These are phyloP conservation scores for Rutilus rutilus DNA, from an alignment of 2,113 vertebrate genomes.

Conservation along the genomic window DNA sequence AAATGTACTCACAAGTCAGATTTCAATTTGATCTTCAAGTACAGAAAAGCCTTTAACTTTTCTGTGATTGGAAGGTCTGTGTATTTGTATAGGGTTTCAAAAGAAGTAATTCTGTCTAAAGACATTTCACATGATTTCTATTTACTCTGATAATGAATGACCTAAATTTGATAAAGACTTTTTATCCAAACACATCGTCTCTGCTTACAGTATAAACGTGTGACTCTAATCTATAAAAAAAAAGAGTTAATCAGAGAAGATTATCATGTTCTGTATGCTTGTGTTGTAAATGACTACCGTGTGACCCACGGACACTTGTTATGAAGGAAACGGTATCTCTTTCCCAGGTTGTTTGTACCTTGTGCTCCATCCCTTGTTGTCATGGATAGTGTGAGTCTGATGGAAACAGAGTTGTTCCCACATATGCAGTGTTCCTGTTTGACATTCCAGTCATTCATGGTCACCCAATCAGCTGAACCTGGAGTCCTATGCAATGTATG, in stretches of 20 bases:
- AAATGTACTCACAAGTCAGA: background rate
- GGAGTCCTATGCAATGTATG: background rate
- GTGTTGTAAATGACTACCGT: background rate
- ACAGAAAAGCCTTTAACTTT: background rate
- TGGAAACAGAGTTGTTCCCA: slow-evolving; percentile 42
- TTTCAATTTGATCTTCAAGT: background rate
- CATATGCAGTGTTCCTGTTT: slow-evolving; percentile 28
- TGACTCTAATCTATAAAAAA: slow-evolving; percentile 13
- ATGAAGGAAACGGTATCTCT: slow-evolving; percentile 22
- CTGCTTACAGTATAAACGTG: background rate
- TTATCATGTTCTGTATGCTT: background rate
- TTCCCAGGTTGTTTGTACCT: slow-evolving; percentile 39
- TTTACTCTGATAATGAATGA: slow-evolving; percentile 38
- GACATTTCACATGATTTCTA: background rate
- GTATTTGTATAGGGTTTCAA: background rate
- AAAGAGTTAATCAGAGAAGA: background rate
- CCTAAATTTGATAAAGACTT: slow-evolving; percentile 2
- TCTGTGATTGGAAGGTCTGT: background rate
- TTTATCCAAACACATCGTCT: background rate
- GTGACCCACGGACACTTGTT: background rate
- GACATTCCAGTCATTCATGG: slow-evolving; percentile 28
- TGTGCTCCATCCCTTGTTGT: slow-evolving; percentile 30
- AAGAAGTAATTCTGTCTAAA: background rate
- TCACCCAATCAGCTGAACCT: background rate
- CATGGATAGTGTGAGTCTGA: background rate